These are phyloP conservation scores for Ictalurus punctatus DNA, from an alignment of 2,113 vertebrate species.

Conservation along the genomic window DNA sequence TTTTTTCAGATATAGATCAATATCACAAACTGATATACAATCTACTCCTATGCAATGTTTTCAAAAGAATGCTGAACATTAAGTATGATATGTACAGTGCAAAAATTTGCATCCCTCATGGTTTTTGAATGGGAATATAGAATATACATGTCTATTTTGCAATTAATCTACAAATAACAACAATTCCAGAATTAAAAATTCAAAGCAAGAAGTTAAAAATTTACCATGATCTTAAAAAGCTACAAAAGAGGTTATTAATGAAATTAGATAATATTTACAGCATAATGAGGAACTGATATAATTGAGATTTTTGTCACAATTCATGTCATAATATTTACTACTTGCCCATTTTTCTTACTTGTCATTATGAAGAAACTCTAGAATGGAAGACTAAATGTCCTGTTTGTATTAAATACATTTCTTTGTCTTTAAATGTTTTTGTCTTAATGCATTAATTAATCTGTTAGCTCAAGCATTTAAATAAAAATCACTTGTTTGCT, in stretches of 20 bases:
- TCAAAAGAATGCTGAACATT: not conserved
- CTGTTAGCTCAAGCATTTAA: too few species aligned
- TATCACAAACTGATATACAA: not conserved
- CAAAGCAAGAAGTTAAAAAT: not conserved
- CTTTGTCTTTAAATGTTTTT: too few species aligned
- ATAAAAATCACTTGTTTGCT: too few species aligned
- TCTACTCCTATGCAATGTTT: not conserved
- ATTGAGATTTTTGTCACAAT: not conserved
- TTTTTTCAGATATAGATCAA: not conserved
- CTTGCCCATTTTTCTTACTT: not conserved
- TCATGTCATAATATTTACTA: not conserved
- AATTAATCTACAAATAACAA: not conserved
- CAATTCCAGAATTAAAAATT: not conserved
- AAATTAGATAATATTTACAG: not conserved
- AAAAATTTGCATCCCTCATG: not conserved
- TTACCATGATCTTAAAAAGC: not conserved
- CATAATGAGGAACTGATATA: not conserved
- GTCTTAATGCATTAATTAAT: too few species aligned
- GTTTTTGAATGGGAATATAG: not conserved
- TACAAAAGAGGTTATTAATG: not conserved
- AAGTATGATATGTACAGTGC: not conserved
- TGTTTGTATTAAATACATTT: not conserved
- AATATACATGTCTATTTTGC: not conserved
- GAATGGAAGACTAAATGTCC: not conserved
- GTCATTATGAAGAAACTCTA: too few species aligned